phyloP scores from a whole-genome alignment of 2,888 invertebrate genomes.

The Rotaria sp. region DNA sequence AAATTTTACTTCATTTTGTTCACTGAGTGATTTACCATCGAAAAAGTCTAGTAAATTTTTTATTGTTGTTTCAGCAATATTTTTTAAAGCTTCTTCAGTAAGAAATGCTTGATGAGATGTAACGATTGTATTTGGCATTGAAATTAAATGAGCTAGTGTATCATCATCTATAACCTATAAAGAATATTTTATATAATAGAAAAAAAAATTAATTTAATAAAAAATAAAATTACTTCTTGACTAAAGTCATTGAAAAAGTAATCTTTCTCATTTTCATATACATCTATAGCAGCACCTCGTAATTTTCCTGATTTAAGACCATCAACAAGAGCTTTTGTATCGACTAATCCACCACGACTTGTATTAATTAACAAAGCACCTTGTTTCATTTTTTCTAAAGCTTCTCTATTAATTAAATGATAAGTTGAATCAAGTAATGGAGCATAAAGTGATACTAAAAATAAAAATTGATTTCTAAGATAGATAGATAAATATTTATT shows the following conservation, averaged over 20 bases:
- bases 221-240: background rate
- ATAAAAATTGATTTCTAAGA: background rate
- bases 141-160: slow-evolving; percentile 13
- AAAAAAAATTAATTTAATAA: background rate
- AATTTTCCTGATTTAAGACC: slow-evolving; percentile 30
- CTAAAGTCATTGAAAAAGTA: slow-evolving; percentile 26
- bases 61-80: slow-evolving; percentile 28
- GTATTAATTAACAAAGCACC: slow-evolving; percentile 28
- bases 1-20: background rate
- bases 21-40: background rate
- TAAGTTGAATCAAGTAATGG: slow-evolving; percentile 2
- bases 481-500: background rate
- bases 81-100: slow-evolving; percentile 30
- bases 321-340: slow-evolving; percentile 17
- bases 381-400: slow-evolving; percentile 29
- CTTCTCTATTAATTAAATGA: slow-evolving; percentile 28
- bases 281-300: slow-evolving; percentile 23
- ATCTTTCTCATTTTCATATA: slow-evolving; percentile 23
- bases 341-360: slow-evolving; percentile 28
- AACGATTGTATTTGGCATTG: background rate
- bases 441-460: background rate
- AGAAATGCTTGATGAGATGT: slow-evolving; percentile 34
- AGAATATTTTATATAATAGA: background rate
- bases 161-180: slow-evolving; percentile 26
- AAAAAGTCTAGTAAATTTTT: slow-evolving; percentile 1